Conservation (phyloP, 2,797 vertebrate genomes). For the Acomys russatus region DNA sequence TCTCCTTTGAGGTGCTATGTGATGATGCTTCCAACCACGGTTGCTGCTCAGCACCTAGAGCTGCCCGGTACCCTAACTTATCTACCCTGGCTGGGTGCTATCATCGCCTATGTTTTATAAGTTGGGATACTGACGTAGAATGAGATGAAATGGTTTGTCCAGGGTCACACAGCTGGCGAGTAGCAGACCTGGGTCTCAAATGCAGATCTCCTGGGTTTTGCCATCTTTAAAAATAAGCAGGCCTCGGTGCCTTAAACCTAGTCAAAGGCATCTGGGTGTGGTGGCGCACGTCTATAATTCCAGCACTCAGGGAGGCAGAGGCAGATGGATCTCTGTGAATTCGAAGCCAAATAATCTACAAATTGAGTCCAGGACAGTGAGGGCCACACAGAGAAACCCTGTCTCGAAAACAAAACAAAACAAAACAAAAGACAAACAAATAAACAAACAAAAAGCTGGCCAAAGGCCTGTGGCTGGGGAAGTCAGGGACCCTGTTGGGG, state of each 20-base stretch:
- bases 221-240: not conserved
- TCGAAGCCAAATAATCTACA: no score
- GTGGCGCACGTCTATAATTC: no score
- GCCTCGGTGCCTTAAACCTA: not conserved
- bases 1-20: not conserved
- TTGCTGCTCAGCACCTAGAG: fast-evolving
- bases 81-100: not conserved
- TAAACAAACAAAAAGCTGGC: no score
- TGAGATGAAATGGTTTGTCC: not conserved
- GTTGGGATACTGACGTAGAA: not conserved
- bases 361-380: no score
- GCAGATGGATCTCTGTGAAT: no score
- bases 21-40: not conserved
- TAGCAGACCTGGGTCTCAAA: not conserved
- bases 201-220: not conserved
- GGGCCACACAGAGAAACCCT: no score
- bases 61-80: not conserved
- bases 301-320: no score
- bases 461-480: not conserved
- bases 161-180: not conserved
- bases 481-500: not conserved
- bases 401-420: no score
- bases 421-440: no score
- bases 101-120: not conserved
- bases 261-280: not conserved